Conservation (phyloP, 2,888 invertebrate species). For the Parapristionchus giblindavisi region DNA sequence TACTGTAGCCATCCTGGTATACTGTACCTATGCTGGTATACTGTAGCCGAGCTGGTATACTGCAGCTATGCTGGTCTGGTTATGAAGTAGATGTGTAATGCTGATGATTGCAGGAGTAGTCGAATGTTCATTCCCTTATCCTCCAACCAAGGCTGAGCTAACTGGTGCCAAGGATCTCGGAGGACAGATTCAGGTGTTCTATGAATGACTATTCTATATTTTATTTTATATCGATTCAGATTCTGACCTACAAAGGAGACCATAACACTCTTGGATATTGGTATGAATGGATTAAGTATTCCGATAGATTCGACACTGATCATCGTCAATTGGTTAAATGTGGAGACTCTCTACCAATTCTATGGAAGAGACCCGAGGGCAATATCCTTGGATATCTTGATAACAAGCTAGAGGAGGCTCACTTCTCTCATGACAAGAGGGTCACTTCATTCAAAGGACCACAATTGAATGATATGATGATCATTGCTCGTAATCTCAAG, state of each 20-base stretch:
- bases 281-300: conserved; percentile 61
- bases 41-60: too few relatives aligned
- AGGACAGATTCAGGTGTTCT: conserved; percentile 42
- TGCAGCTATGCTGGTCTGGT: too few relatives aligned
- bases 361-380: conserved; percentile 46
- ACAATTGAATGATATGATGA: conserved; percentile 2
- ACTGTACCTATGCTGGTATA: too few relatives aligned
- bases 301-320: conserved; percentile 48
- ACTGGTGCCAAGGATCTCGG: conserved; percentile 46
- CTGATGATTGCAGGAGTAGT: conserved; percentile 49
- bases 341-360: conserved; percentile 55
- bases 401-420: conserved; percentile 55
- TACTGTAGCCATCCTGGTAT: background rate
- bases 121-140: conserved; percentile 63
- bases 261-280: conserved; percentile 54
- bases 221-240: conserved; percentile 11
- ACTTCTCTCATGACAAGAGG: conserved; percentile 47
- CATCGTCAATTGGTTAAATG: conserved; percentile 46
- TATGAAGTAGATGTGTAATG: background rate
- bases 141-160: conserved; percentile 51
- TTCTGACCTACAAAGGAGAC: conserved; percentile 53
- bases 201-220: background rate
- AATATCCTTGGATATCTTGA: conserved; percentile 50
- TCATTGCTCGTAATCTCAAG: conserved; percentile 47
- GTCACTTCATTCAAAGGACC: conserved; percentile 40